Conservation (phyloP, 2,888 invertebrate genomes). For the Ecliptopera silaceata region DNA sequence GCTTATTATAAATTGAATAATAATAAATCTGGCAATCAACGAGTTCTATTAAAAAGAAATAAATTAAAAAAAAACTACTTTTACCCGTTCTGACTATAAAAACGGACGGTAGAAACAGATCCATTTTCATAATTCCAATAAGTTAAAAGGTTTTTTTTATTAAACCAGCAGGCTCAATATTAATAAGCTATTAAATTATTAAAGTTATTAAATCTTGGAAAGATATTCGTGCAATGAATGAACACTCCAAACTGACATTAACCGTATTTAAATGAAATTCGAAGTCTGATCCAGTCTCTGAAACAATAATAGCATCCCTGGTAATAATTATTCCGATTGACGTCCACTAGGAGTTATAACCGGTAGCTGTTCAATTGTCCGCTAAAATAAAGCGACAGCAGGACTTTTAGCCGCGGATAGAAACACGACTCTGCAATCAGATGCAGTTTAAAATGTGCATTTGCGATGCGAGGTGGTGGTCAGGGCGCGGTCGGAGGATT, state of each 20-base stretch:
- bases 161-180: too few species aligned
- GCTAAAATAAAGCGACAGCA: conserved; percentile 69
- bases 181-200: too few species aligned
- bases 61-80: too few species aligned
- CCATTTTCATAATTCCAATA: too few species aligned
- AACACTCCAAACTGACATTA: background rate
- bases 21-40: too few species aligned
- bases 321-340: conserved; percentile 37
- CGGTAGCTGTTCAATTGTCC: conserved; percentile 52
- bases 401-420: conserved; percentile 73
- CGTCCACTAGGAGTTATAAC: conserved; percentile 46
- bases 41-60: too few species aligned
- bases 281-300: conserved; percentile 12
- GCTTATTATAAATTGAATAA: conserved; percentile 6
- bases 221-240: background rate
- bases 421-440: conserved; percentile 80
- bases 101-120: too few species aligned
- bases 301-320: conserved; percentile 29
- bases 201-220: too few species aligned
- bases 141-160: too few species aligned
- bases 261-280: background rate
- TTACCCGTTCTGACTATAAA: too few species aligned
- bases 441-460: conserved; percentile 83
- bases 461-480: conserved; percentile 69
- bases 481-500: conserved; percentile 68